Conservation (phyloP, 2,113 vertebrate species). For the Podarcis raffonei region DNA sequence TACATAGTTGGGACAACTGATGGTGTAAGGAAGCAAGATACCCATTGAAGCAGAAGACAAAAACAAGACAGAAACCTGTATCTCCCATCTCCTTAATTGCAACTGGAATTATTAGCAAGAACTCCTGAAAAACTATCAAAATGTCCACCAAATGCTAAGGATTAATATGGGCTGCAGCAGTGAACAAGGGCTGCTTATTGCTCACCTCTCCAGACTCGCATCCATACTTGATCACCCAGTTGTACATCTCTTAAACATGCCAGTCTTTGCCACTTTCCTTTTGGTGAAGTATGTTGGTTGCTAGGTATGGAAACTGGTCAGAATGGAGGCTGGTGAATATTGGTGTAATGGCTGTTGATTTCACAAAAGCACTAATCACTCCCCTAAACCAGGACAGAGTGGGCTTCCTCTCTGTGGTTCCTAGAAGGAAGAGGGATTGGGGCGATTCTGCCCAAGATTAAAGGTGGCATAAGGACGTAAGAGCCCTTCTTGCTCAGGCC, state of each 20-base stretch:
- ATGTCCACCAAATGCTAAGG: background rate
- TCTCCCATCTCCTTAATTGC: background rate
- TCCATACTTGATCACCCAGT: background rate
- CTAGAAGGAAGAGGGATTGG: background rate
- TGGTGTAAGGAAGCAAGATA: background rate
- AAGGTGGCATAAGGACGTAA: background rate
- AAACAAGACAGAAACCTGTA: background rate
- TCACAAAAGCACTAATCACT: background rate
- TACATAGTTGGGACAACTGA: too few species aligned
- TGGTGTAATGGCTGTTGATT: background rate
- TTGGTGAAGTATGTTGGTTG: background rate
- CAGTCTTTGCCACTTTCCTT: background rate
- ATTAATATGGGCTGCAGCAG: background rate
- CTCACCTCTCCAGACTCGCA: background rate
- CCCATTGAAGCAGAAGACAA: background rate
- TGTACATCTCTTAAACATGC: background rate
- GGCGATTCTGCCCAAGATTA: background rate
- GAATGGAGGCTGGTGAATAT: background rate
- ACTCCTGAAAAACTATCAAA: background rate
- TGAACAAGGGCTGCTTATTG: too few species aligned
- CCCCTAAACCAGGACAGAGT: background rate
- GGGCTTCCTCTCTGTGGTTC: background rate
- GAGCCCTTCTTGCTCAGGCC: too few species aligned
- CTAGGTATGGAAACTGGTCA: background rate
- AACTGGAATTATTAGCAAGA: background rate